These are phyloP conservation scores for Ectemnius cavifrons DNA, from an alignment of 2,888 invertebrate genomes.

Conservation along the genomic window DNA sequence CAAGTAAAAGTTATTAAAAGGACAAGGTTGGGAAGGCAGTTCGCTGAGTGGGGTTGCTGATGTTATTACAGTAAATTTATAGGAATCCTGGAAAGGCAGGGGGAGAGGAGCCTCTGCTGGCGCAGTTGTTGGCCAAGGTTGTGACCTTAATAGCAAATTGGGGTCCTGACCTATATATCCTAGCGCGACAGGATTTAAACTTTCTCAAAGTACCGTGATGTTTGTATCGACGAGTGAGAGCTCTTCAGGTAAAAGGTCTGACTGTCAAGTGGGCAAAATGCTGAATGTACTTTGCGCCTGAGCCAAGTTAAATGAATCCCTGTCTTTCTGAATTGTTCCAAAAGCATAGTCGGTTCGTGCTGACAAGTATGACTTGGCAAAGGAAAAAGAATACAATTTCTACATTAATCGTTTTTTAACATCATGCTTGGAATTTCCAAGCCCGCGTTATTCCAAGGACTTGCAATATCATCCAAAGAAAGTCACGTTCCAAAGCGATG, in stretches of 20 bases:
- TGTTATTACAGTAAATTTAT: constrained; percentile 20
- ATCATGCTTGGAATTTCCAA: too few relatives aligned
- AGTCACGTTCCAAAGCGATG: too few relatives aligned
- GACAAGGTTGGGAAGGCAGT: too few relatives aligned
- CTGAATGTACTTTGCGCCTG: constrained; percentile 17
- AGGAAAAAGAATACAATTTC: background rate
- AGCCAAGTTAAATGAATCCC: constrained; percentile 29
- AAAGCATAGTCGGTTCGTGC: too few relatives aligned
- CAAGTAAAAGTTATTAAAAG: background rate
- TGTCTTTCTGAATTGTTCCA: background rate
- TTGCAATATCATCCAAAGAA: too few relatives aligned
- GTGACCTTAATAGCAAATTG: constrained; percentile 46
- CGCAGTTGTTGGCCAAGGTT: constrained; percentile 42
- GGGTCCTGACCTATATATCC: constrained; percentile 38
- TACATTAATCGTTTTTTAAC: too few relatives aligned
- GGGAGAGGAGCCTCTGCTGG: constrained; percentile 12
- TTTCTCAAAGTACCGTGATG: constrained; percentile 33
- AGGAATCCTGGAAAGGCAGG: constrained; percentile 20
- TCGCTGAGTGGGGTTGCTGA: background rate
- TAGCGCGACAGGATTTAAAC: constrained; percentile 42
- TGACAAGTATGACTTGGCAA: background rate
- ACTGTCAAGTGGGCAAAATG: constrained; percentile 27
- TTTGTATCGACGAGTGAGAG: constrained; percentile 33
- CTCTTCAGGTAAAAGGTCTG: constrained; percentile 40
- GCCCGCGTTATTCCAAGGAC: too few relatives aligned